Conservation (phyloP, 2,113 vertebrate species). For the Lophochroa leadbeateri region DNA sequence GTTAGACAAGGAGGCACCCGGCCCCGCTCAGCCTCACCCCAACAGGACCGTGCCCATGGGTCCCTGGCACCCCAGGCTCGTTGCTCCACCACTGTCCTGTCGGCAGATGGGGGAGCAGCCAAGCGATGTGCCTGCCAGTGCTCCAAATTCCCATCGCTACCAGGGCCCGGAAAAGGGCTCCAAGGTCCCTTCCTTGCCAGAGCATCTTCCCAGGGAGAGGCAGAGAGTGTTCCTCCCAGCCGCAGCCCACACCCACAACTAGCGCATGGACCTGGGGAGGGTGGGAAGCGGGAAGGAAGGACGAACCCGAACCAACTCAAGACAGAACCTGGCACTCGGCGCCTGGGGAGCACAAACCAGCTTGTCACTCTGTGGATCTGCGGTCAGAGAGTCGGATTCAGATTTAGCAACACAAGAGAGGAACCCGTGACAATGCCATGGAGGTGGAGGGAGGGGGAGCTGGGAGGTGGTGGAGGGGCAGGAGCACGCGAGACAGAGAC, state of each 20-base stretch:
- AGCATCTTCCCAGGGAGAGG: conserved; percentile 35
- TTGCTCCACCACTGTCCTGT: background rate
- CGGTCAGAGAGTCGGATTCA: conserved; percentile 66
- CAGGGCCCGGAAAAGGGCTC: conserved; percentile 47
- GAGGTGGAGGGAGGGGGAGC: conserved; percentile 12
- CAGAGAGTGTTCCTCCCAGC: conserved; percentile 71
- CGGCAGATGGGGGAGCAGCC: background rate
- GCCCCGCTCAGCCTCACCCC: conserved; percentile 62
- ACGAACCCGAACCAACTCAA: conserved; percentile 65
- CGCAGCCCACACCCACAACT: conserved; percentile 71
- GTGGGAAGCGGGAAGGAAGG: conserved; percentile 45
- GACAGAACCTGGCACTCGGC: conserved; percentile 62
- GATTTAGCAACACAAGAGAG: conserved; percentile 83
- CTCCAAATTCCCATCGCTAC: conserved; percentile 47
- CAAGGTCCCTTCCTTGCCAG: background rate
- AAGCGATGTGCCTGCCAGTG: background rate
- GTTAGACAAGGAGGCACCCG: conserved; percentile 69
- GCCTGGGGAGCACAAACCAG: conserved; percentile 65
- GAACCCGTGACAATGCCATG: conserved; percentile 83
- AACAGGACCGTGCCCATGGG: background rate
- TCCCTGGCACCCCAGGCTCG: background rate
- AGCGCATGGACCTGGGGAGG: conserved; percentile 65
- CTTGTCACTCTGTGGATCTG: conserved; percentile 66
- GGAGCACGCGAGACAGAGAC: conserved; percentile 29
- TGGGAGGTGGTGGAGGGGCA: background rate